Evolutionary conservation across 2,888 invertebrate species (phyloP).

Genomic region (Ganaspis brasiliensis): DNA sequence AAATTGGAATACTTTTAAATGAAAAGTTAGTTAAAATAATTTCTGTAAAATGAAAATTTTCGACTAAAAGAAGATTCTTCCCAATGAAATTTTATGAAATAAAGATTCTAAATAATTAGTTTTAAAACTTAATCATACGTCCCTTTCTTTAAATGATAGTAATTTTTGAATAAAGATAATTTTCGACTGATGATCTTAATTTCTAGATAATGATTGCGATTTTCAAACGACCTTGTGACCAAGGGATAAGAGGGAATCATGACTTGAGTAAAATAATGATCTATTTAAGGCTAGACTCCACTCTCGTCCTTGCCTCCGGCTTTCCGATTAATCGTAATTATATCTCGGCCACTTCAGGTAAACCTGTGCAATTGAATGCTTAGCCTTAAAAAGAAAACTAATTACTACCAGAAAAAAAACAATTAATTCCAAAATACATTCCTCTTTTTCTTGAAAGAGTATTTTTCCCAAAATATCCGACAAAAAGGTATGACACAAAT

Average conservation of each 20-base stretch:
- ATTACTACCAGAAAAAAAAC: too few relatives aligned
- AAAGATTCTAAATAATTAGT: too few relatives aligned
- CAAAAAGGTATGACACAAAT: too few relatives aligned
- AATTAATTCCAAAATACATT: neutral
- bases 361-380: neutral
- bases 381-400: neutral
- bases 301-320: conserved; percentile 26
- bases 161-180: neutral
- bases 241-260: neutral
- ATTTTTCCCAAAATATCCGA: too few relatives aligned
- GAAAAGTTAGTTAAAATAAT: too few relatives aligned
- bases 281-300: conserved; percentile 37
- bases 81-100: too few relatives aligned
- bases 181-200: neutral
- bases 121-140: too few relatives aligned
- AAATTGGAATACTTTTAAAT: too few relatives aligned
- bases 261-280: conserved; percentile 29
- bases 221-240: neutral
- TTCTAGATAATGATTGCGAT: neutral
- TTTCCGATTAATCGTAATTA: conserved; percentile 28
- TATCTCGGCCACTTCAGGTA: conserved; percentile 13
- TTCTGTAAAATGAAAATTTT: too few relatives aligned
- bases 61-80: too few relatives aligned
- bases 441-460: neutral
- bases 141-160: too few relatives aligned